These are phyloP conservation scores for Hoplostethus atlanticus DNA, from an alignment of 2,797 vertebrate genomes.

Conservation along the genomic window DNA sequence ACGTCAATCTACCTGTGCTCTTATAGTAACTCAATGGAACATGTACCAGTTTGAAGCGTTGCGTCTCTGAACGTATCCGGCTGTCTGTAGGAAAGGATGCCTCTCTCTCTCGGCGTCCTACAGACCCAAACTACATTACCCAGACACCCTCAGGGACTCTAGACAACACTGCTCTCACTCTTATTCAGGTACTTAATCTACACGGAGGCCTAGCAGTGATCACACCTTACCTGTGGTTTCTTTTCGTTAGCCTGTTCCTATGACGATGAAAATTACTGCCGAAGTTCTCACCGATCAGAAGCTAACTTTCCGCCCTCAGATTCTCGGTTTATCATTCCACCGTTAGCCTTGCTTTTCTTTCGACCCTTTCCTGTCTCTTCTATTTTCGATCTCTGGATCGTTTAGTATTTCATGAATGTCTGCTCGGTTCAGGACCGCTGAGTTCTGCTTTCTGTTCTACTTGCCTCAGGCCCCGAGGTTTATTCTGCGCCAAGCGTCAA, in stretches of 20 bases:
- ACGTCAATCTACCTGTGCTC: constrained; percentile 46
- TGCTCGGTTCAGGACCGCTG: constrained; percentile 86
- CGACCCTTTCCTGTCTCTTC: constrained; percentile 22
- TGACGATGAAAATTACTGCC: constrained; percentile 32
- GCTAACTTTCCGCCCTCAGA: constrained; percentile 30
- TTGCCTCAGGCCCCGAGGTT: constrained; percentile 90
- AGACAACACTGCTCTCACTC: constrained; percentile 92
- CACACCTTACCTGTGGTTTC: constrained; percentile 62
- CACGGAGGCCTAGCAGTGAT: constrained; percentile 94
- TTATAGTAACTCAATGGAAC: constrained; percentile 35
- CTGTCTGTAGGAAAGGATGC: constrained; percentile 36
- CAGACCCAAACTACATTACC: constrained; percentile 59
- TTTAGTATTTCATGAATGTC: constrained; percentile 89
- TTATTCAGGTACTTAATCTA: constrained; percentile 97
- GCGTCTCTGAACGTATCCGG: constrained; percentile 38
- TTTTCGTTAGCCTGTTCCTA: constrained; percentile 40
- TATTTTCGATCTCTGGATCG: constrained; percentile 25
- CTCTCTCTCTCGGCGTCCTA: constrained; percentile 31
- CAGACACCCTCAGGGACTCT: constrained; percentile 97
- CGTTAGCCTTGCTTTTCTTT: constrained; percentile 29
- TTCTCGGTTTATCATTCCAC: constrained; percentile 30
- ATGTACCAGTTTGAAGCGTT: constrained; percentile 36
- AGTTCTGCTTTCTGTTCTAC: constrained; percentile 69
- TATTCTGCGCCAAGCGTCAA: constrained; percentile 72
- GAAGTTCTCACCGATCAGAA: constrained; percentile 34